Base-by-base conservation (phyloP, 1,140 invertebrate genomes). In the Zaprionus inermis region DNA sequence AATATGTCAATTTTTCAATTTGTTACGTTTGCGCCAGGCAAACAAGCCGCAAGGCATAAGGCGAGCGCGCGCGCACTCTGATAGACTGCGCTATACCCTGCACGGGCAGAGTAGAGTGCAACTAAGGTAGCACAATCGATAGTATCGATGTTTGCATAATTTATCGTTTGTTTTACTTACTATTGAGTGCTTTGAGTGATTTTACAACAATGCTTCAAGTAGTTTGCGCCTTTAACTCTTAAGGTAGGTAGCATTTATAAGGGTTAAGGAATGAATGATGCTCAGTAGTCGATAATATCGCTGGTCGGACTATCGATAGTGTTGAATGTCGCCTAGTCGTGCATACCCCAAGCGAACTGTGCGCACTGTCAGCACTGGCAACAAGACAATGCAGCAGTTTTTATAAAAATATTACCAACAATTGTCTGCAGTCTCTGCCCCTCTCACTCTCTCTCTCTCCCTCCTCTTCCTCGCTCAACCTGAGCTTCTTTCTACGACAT, bases 1-100 rank as follows among this genome's bases (percentile, higher is more conserved):
- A 65, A 76, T 76, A 76, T 76, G 73, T 80, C 81, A 84, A 84
- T 85, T 84, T 84, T 84, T 84, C 81, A 85, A 84, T 84, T 84
- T 85, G 78, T 80, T 73, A 73, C 63, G 56, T 56, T 60, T 52
- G 32, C 20, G 66, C 44, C 46, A 71, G 65, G 72, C 72, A 76
- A 68, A 80, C 72, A 70, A 76, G 32, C n/a, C 11, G n/a, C 36
- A 66, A 54, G 22, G 10, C 20, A 16, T 5, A 1, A 28, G 24
- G 32, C 18, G 11, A 38, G 54, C n/a, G n/a, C n/a, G n/a, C n/a
- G n/a, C n/a, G n/a, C n/a, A 28, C 24, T 28, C 24, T 54, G 51
- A 11, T 3, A n/a, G 51, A 24, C 60, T 22, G n/a, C 0, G 18
- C 5, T 3, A 71, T 49, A 71, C 60, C 38, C 68, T 24, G 22